A percentile compares a stretch with the other conserved stretches of the same genome.
Conservation (phyloP, 1,140 invertebrate genomes). For the Battus philenor region DNA sequence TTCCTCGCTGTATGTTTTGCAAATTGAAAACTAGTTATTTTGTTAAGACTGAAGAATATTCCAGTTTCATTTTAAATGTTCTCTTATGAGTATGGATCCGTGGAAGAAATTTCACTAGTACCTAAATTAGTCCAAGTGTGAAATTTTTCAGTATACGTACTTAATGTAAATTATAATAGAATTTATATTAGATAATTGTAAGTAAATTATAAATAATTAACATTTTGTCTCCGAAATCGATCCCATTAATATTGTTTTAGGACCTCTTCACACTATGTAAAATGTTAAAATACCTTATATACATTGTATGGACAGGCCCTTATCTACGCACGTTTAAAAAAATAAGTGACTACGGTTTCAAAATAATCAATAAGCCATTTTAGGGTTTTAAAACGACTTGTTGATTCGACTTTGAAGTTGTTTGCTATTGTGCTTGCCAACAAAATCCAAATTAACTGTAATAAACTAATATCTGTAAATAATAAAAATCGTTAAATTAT, state of each 20-base stretch:
- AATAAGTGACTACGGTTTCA: conserved; percentile 15
- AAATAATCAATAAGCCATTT: conserved; percentile 9
- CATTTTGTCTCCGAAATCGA: conserved; percentile 61
- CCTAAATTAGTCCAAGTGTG: conserved; percentile 69
- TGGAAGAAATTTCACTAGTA: conserved; percentile 50
- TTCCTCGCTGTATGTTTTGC: conserved; percentile 39
- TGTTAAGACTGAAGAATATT: conserved; percentile 72
- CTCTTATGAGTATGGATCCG: conserved; percentile 40
- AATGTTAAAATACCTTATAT: conserved; percentile 8
- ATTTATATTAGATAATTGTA: conserved; percentile 74
- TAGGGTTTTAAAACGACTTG: conserved; percentile 20
- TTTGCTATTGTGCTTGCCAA: conserved; percentile 3
- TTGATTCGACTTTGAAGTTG: conserved; percentile 15
- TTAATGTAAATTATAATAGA: conserved; percentile 74
- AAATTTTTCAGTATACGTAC: conserved; percentile 75
- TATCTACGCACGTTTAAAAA: conserved; percentile 18
- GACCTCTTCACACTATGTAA: conserved; percentile 46
- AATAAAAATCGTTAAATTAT: conserved; percentile 7
- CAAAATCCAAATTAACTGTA: conserved; percentile 6
- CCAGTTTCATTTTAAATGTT: conserved; percentile 60
- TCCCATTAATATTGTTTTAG: conserved; percentile 35
- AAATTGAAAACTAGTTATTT: conserved; percentile 52
- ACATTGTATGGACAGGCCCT: conserved; percentile 39
- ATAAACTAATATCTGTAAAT: conserved; percentile 11
- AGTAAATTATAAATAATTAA: conserved; percentile 67